Evolutionary conservation across 2,888 invertebrate genomes (phyloP).

Genomic region (Leucozona laternaria): DNA sequence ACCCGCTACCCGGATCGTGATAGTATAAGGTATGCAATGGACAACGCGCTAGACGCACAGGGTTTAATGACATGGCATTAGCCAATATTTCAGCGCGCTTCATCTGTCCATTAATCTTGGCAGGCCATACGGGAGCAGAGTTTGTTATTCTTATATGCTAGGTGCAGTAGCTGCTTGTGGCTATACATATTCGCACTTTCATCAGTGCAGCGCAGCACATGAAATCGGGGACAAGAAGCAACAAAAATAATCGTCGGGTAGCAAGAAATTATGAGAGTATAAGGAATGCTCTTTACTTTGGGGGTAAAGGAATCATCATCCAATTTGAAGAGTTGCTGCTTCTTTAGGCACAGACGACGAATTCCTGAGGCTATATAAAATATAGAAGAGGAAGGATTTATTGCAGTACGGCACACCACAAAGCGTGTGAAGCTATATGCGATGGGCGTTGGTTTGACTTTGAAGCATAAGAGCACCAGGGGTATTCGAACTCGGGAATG

Average conservation of each 20-base stretch:
- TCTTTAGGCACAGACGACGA: constrained; percentile 41
- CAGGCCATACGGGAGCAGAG: constrained; percentile 41
- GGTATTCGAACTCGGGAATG: constrained; percentile 47
- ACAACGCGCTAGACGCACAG: constrained; percentile 61
- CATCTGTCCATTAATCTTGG: constrained; percentile 75
- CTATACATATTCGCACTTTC: constrained; percentile 55
- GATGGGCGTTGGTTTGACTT: constrained; percentile 42
- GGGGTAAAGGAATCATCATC: constrained; percentile 50
- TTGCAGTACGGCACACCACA: constrained; percentile 46
- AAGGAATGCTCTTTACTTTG: constrained; percentile 57
- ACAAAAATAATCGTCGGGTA: constrained; percentile 47
- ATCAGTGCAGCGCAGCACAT: background rate
- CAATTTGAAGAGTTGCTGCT: constrained; percentile 57
- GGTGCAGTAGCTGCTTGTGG: constrained; percentile 42
- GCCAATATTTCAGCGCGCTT: constrained; percentile 76
- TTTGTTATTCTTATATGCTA: constrained; percentile 4
- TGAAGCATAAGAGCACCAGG: constrained; percentile 3
- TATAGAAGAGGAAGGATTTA: constrained; percentile 58
- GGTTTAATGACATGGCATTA: constrained; percentile 75
- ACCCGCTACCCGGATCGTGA: constrained; percentile 36
- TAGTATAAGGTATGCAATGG: constrained; percentile 11
- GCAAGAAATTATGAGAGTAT: constrained; percentile 47
- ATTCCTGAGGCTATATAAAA: constrained; percentile 43
- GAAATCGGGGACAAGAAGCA: background rate
- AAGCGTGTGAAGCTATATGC: constrained; percentile 59